Percentiles rank a stretch among this genome's conserved stretches.
Evolutionary conservation across 2,888 invertebrate species (phyloP).

Genomic region (Polyommatus iphigenia): DNA sequence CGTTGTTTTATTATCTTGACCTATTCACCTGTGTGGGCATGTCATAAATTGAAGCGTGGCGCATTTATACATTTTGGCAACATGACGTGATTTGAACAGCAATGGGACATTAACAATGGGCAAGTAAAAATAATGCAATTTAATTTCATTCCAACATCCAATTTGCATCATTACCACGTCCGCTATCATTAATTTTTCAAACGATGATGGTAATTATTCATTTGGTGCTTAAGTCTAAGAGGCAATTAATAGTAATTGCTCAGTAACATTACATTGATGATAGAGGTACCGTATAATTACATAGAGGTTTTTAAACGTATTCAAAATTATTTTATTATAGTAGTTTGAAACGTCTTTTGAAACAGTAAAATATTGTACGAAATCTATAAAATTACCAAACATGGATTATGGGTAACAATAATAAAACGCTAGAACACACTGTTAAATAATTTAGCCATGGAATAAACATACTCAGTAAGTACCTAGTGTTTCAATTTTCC

Average conservation of each 20-base stretch:
- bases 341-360: no score
- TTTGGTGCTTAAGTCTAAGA: neutral
- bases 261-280: neutral
- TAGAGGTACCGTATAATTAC: no score
- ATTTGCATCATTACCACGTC: neutral
- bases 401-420: neutral
- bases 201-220: neutral
- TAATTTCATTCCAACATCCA: neutral
- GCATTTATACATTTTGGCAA: neutral
- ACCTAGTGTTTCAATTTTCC: neutral
- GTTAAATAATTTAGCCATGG: neutral
- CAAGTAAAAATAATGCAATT: no score
- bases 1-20: constrained; percentile 17
- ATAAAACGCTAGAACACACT: neutral
- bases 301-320: neutral
- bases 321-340: no score
- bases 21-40: constrained; percentile 25
- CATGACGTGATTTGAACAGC: neutral
- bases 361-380: no score
- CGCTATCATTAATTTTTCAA: constrained; percentile 19
- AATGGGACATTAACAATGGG: no score
- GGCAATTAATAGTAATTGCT: constrained; percentile 8
- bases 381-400: neutral
- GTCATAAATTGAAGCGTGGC: neutral
- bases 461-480: neutral